phyloP scores from a whole-genome alignment of 2,797 vertebrate species.

The Gadopsis marmoratus region DNA sequence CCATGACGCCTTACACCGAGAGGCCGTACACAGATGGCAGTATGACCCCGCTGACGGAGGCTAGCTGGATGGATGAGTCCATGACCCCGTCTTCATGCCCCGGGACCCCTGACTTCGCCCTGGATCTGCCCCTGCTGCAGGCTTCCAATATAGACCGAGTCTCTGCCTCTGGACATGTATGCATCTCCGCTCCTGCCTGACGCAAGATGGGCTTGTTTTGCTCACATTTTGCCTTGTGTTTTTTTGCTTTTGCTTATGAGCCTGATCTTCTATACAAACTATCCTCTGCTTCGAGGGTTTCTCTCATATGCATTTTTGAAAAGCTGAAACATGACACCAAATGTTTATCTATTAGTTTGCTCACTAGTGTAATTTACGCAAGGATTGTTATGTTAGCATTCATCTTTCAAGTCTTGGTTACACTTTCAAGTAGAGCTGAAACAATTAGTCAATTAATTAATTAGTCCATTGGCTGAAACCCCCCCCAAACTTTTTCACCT shows the following conservation, averaged over 20 bases:
- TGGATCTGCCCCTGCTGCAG: slow-evolving; percentile 84
- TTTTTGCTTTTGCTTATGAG: slow-evolving; percentile 29
- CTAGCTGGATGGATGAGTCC: slow-evolving; percentile 88
- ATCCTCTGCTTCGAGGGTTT: slow-evolving; percentile 9
- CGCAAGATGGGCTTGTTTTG: slow-evolving; percentile 41
- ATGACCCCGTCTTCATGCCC: slow-evolving; percentile 83
- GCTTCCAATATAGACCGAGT: slow-evolving; percentile 86
- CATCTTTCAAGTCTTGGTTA: not conserved
- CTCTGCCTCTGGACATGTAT: slow-evolving; percentile 96
- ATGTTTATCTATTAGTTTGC: slow-evolving; percentile 1
- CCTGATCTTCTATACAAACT: slow-evolving; percentile 1
- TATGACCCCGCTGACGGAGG: slow-evolving; percentile 86
- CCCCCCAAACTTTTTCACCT: too few species aligned
- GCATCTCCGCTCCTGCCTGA: slow-evolving; percentile 66
- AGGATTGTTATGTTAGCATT: not conserved
- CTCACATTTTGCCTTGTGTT: slow-evolving; percentile 13
- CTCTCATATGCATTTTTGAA: not conserved
- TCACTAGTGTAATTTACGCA: not conserved
- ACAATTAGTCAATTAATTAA: not conserved
- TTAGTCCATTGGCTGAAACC: not conserved
- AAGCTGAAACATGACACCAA: slow-evolving; percentile 5
- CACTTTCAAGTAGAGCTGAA: not conserved
- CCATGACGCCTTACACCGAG: slow-evolving; percentile 85
- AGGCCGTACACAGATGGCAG: slow-evolving; percentile 84
- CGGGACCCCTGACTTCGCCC: slow-evolving; percentile 78